Base-by-base conservation (phyloP, 2,113 vertebrate species). In the Ia io region DNA sequence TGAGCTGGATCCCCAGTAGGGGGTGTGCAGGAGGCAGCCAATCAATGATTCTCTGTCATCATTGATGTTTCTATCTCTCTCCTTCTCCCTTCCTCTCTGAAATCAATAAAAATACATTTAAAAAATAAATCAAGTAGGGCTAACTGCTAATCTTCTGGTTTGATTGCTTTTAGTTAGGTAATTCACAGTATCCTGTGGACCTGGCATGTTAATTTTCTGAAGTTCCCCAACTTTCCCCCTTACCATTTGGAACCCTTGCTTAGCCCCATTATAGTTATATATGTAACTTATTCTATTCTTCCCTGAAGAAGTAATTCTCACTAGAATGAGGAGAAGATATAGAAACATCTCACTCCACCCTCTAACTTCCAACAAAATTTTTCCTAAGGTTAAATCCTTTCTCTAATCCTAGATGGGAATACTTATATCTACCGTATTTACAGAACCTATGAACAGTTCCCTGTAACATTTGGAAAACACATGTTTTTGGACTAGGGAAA, bases 311-410 rank as follows among this genome's bases (percentile, higher is more conserved):
- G 20, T 85, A 93, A 95, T 94, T 88, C 22, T 12, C 30, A 82
- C 20, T n/a, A 16, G 32, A 88, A 85, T 76, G 56, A 88, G 9
- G 30, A 95, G 22, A 74, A 23, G 35, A 40, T 70, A 86, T 7
- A 93, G 69, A 88, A 94, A 93, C 20, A 44, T 67, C n/a, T 88
- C 22, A 79, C 18, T 78, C 37, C 4, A 90, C 6, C 87, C 71
- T 93, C 51, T 84, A 95, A 96, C 9, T 95, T 95, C 67, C 40
- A 88, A 49, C 78, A 94, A 88, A 88, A 87, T 18, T 37, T 94
- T 90, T 96, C 67, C 53, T 61, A 91, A 44, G 9, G 16, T 28
- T 65, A 94, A 95, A 94, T 93, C 84, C 5, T 90, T 84, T 94
- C 80, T 93, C 78, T 77, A 65, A 61, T 89, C 22, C 42, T 79